Percentiles rank a stretch among this genome's conserved stretches.
Evolutionary conservation across 2,113 vertebrate species (phyloP).

Genomic region (Phaethornis superciliosus): DNA sequence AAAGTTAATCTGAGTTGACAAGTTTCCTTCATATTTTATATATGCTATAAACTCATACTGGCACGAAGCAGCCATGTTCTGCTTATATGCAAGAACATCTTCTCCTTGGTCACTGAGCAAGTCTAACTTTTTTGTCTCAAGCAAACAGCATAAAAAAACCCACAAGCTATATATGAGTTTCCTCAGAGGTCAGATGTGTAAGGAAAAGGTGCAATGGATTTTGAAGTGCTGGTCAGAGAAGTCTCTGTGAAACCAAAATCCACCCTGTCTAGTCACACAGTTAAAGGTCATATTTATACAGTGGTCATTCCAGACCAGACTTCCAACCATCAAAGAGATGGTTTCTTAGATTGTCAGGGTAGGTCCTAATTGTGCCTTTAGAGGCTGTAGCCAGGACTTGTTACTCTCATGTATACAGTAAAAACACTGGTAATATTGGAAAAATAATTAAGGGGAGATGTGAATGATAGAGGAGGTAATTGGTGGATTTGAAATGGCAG

Average conservation of each 20-base stretch:
- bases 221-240: not conserved
- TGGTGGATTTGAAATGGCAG: not conserved
- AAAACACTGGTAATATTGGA: not conserved
- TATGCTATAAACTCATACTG: not conserved
- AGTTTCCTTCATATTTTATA: slow-evolving; percentile 41
- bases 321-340: not conserved
- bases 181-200: not conserved
- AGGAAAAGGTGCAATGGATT: not conserved
- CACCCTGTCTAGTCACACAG: not conserved
- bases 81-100: not conserved
- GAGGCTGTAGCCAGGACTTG: not conserved
- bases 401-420: not conserved
- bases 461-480: not conserved
- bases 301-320: not conserved
- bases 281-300: not conserved
- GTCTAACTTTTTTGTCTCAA: not conserved
- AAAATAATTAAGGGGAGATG: not conserved
- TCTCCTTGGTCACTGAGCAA: not conserved
- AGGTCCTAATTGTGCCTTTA: not conserved
- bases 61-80: not conserved
- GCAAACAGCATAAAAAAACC: not conserved
- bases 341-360: not conserved
- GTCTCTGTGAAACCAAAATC: not conserved
- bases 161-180: not conserved
- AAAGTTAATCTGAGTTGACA: slow-evolving; percentile 38